Conservation (phyloP, 2,113 vertebrate species). For the Poicephalus gulielmi region DNA sequence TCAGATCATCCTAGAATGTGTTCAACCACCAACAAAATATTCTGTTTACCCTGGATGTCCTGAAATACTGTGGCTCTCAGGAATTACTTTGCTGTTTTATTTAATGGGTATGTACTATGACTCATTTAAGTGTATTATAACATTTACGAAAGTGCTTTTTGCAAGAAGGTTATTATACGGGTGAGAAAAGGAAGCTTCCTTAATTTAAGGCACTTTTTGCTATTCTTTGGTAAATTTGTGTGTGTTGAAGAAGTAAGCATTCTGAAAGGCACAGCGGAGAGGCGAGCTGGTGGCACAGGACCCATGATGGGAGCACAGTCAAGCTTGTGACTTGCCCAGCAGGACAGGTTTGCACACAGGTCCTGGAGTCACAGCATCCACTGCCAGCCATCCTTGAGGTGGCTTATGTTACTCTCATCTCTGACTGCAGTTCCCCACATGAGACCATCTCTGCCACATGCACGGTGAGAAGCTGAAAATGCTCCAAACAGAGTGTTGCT, state of each 20-base stretch:
- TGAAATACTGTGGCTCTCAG: slow-evolving; percentile 60
- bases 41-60: slow-evolving; percentile 49
- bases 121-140: slow-evolving; percentile 53
- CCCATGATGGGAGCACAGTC: fast-evolving
- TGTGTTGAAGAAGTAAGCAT: neutral
- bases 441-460: neutral
- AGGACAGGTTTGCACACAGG: neutral
- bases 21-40: slow-evolving; percentile 29
- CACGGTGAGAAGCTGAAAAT: neutral
- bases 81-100: slow-evolving; percentile 60
- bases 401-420: neutral
- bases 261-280: neutral
- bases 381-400: neutral
- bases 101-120: slow-evolving; percentile 37
- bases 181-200: neutral
- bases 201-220: neutral
- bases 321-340: fast-evolving
- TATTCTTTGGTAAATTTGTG: neutral
- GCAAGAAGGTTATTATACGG: neutral
- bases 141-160: slow-evolving; percentile 63
- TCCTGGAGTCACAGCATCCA: neutral
- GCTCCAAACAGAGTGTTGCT: neutral
- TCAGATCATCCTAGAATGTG: neutral
- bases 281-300: neutral
- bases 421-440: neutral